A percentile compares a stretch with the other conserved stretches of the same genome.
These are phyloP conservation scores for Rhimphoctona megacephalus DNA, from an alignment of 2,888 invertebrate genomes.

Conservation along the genomic window DNA sequence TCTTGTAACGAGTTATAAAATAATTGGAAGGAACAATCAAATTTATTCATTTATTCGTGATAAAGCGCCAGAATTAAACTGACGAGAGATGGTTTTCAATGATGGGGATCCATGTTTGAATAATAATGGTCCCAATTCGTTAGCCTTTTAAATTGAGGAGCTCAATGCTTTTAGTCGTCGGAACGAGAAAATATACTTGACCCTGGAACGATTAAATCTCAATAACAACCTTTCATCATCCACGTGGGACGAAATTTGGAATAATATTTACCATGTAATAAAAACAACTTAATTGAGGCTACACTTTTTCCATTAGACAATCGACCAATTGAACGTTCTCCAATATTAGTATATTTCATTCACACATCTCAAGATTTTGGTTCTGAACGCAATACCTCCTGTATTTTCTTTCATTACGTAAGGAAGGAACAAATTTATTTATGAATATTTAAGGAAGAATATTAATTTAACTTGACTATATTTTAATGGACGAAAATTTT, in stretches of 20 bases:
- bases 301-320: neutral
- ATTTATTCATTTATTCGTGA: constrained; percentile 25
- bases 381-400: constrained; percentile 1
- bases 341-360: neutral
- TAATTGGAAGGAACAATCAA: neutral
- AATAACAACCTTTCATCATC: neutral
- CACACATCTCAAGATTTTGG: neutral
- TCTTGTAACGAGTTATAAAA: constrained; percentile 29
- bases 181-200: constrained; percentile 23
- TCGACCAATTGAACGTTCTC: neutral
- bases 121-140: constrained; percentile 51
- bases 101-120: constrained; percentile 35
- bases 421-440: neutral
- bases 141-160: constrained; percentile 54
- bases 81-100: constrained; percentile 41
- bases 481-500: constrained; percentile 8
- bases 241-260: neutral
- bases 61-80: constrained; percentile 2
- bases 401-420: constrained; percentile 1
- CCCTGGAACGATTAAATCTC: constrained; percentile 31
- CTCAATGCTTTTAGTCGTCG: constrained; percentile 27
- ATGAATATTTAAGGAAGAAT: constrained; percentile 25
- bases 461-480: neutral
- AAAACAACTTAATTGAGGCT: neutral
- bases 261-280: neutral